These are phyloP conservation scores for Aspidiotus destructor DNA, from an alignment of 2,888 invertebrate species.

Conservation along the genomic window DNA sequence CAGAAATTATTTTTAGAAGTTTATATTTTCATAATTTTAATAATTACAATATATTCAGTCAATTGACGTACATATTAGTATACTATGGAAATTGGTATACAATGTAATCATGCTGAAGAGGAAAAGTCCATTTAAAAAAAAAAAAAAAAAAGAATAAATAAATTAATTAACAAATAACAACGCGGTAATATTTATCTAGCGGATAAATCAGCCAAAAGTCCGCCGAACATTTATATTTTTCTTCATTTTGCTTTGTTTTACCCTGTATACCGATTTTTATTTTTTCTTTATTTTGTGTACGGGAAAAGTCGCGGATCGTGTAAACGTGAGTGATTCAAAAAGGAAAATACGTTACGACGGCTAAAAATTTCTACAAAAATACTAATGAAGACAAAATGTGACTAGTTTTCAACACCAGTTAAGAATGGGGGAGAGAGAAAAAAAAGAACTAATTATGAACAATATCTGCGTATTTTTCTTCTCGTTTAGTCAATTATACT, in stretches of 20 bases:
- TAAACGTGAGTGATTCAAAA: too few species aligned
- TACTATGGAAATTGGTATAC: slow-evolving; percentile 30
- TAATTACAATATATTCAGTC: slow-evolving; percentile 32
- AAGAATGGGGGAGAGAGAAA: background rate
- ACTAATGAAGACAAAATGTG: slow-evolving; percentile 29
- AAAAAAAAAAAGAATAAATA: slow-evolving; percentile 1
- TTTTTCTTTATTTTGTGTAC: background rate
- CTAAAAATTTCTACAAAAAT: background rate
- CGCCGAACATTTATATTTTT: background rate
- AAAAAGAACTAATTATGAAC: too few species aligned
- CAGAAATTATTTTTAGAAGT: too few species aligned
- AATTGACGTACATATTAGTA: slow-evolving; percentile 27
- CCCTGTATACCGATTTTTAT: background rate
- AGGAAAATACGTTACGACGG: background rate
- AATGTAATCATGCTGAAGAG: slow-evolving; percentile 10
- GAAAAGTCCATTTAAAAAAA: slow-evolving; percentile 1
- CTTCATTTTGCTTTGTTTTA: background rate
- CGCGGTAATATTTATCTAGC: background rate
- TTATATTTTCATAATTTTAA: slow-evolving; percentile 9
- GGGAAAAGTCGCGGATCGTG: too few species aligned
- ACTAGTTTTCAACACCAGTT: slow-evolving; percentile 30
- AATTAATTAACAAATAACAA: background rate
- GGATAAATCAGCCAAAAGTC: background rate
- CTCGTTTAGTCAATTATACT: too few species aligned
- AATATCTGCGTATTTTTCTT: too few species aligned